These are phyloP conservation scores for Volucella bombylans DNA, from an alignment of 2,888 invertebrate genomes.

Conservation along the genomic window DNA sequence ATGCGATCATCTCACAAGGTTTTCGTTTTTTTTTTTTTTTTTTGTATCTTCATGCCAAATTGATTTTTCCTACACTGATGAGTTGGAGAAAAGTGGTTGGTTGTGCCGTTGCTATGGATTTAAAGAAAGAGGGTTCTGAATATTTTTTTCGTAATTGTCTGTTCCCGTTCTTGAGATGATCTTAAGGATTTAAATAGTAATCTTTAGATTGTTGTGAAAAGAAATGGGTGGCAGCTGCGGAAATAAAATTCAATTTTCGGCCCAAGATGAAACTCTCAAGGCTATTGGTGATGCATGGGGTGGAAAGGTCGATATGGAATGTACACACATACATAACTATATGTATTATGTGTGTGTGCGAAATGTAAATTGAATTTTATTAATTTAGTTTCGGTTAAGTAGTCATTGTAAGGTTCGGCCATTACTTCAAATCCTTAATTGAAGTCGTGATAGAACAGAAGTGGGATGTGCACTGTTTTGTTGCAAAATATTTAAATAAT, in stretches of 20 bases:
- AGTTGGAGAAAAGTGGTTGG: slow-evolving; percentile 19
- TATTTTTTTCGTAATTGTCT: slow-evolving; percentile 34
- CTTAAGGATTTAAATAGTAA: slow-evolving; percentile 73
- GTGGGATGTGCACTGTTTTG: too few species aligned
- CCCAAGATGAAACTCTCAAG: slow-evolving; percentile 37
- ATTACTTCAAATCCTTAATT: too few species aligned
- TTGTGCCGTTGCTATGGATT: slow-evolving; percentile 12
- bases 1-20: slow-evolving; percentile 55
- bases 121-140: slow-evolving; percentile 34
- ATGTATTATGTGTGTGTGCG: slow-evolving; percentile 26
- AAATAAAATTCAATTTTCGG: slow-evolving; percentile 52
- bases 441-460: too few species aligned
- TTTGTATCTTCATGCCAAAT: slow-evolving; percentile 61
- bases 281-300: slow-evolving; percentile 18
- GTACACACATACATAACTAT: too few species aligned
- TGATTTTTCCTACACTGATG: slow-evolving; percentile 66
- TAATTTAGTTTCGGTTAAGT: slow-evolving; percentile 19
- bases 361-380: slow-evolving; percentile 64
- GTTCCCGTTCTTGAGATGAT: slow-evolving; percentile 63
- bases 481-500: too few species aligned
- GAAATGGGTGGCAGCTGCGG: slow-evolving; percentile 72
- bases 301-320: slow-evolving; percentile 40
- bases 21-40: slow-evolving; percentile 21
- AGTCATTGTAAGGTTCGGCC: too few species aligned
- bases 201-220: slow-evolving; percentile 50